Base-by-base conservation (phyloP, 2,888 invertebrate genomes). In the Sphaeridia pumilis region DNA sequence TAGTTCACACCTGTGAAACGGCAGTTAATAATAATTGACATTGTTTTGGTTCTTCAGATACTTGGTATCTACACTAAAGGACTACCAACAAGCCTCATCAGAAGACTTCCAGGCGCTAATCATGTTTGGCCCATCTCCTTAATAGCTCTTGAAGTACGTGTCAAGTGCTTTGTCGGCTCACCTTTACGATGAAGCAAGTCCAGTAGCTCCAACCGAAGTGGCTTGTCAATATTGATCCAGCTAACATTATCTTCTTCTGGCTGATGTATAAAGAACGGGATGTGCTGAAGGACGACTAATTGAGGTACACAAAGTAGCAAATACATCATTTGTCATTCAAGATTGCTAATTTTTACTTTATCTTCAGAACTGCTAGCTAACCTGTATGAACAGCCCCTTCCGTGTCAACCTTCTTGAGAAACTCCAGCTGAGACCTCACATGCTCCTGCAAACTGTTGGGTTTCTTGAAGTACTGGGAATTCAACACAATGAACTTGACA, bases 401-500 rank as follows among this genome's bases (percentile, higher is more conserved):
- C n/a, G 53, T 50, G 1, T n/a, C 7, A 2, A 54, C 48, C 20
- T 26, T 46, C 10, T 69, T 67, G 26, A 72, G 54, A 70, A 72
- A 72, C 3, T 52, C 22, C 25, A 69, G 66, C 44, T 73, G 72
- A 17, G 66, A 65, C 38, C 55, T 48, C 17, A 65, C 66, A 26
- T 65, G 54, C 26, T 64, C 62, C 3, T 55, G 57, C 14, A 66
- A 63, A 56, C 62, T 49, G 49, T 61, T 56, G 28, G 59, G 50
- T 54, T 69, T 67, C 47, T 67, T 66, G 58, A 67, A 72, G 55
- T 68, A 72, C 60, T 75, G 75, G 0, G 73, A 70, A 64, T 75
- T 75, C 12, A 75, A 52, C 5, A 70, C 72, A 28, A 74, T 66
- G 63, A 72, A 74, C 51, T 71, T 68, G 17, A 73, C 69, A 10